These are phyloP conservation scores for Sebastes nivosus DNA, from an alignment of 2,797 vertebrate species.

Conservation along the genomic window DNA sequence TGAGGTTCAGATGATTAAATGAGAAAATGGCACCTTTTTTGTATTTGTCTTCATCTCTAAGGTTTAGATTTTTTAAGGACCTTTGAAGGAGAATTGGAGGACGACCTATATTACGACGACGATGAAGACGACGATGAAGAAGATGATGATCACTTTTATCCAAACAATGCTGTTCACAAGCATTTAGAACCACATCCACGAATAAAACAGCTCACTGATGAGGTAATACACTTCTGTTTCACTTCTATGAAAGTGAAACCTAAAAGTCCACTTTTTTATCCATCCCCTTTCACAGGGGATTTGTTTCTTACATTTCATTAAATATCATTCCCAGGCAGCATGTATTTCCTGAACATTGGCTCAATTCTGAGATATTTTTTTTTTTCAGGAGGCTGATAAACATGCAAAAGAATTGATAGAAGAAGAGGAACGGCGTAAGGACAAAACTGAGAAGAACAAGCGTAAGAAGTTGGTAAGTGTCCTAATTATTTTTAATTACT, in stretches of 20 bases:
- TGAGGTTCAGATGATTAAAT: not conserved
- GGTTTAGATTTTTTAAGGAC: slow-evolving; percentile 43
- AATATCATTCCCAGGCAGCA: not conserved
- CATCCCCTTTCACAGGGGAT: not conserved
- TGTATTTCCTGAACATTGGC: not conserved
- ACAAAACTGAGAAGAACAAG: slow-evolving; percentile 77
- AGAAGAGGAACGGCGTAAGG: slow-evolving; percentile 73
- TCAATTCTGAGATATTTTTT: not conserved
- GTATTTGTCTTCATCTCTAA: not conserved
- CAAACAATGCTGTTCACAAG: not conserved
- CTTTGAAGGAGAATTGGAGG: slow-evolving; percentile 7
- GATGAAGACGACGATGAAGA: slow-evolving; percentile 21
- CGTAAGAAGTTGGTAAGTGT: slow-evolving; percentile 79
- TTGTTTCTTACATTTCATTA: not conserved
- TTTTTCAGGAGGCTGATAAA: slow-evolving; percentile 74
- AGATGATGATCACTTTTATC: not conserved
- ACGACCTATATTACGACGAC: slow-evolving; percentile 49
- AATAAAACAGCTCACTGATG: slow-evolving; percentile 65
- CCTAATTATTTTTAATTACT: not conserved
- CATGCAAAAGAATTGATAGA: slow-evolving; percentile 71
- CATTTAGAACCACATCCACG: slow-evolving; percentile 62
- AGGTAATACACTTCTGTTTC: slow-evolving; percentile 51
- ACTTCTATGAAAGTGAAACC: not conserved
- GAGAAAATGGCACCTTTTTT: not conserved
- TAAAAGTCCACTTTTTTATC: not conserved